Conservation (phyloP, 30 jellyfish, hydroid and myxozoan species). For the Pseudorhiza aurosa region DNA sequence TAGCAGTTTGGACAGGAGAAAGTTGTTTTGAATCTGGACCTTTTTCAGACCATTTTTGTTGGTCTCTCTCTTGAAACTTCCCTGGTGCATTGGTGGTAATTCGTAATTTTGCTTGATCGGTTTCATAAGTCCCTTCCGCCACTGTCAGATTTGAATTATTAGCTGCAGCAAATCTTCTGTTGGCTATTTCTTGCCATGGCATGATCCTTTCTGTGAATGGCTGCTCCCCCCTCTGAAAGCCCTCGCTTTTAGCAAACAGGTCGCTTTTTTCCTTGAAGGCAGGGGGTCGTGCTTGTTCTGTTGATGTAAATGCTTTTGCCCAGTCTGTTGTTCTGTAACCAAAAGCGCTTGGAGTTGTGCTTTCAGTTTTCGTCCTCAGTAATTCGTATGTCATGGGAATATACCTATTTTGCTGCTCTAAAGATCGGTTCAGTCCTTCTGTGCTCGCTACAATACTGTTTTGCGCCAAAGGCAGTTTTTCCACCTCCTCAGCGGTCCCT, state of each 20-base stretch:
- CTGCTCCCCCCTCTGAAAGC: not conserved
- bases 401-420: not conserved
- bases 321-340: conserved; percentile 58
- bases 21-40: not conserved
- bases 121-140: conserved; percentile 29
- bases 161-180: not conserved
- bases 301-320: conserved; percentile 34
- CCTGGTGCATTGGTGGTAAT: not conserved
- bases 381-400: not conserved
- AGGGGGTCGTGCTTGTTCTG: not conserved
- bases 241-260: not conserved
- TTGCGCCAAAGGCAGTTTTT: not conserved
- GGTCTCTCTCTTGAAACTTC: not conserved
- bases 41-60: not conserved
- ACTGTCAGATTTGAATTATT: not conserved
- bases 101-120: conserved; percentile 25
- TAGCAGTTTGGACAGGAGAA: not conserved
- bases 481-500: not conserved
- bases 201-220: not conserved
- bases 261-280: not conserved
- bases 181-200: not conserved
- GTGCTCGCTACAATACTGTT: not conserved
- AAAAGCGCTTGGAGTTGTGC: conserved; percentile 27
- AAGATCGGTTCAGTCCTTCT: not conserved
- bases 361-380: conserved; percentile 4